Evolutionary conservation across 2,797 vertebrate genomes (phyloP).

Genomic region (Channallabes apus): DNA sequence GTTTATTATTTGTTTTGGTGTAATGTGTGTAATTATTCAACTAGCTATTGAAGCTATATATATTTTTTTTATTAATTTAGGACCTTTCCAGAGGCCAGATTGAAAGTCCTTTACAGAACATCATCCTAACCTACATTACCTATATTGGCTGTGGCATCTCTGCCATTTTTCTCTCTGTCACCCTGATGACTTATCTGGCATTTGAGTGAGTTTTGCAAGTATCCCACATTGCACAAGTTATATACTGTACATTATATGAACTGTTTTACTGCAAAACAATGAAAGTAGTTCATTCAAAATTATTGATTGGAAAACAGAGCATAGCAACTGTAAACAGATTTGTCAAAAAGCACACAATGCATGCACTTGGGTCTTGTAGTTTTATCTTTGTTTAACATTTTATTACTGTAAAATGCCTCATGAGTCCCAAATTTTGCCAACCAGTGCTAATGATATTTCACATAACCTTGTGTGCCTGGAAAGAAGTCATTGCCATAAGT

Average conservation of each 20-base stretch:
- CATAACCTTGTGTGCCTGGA: no score
- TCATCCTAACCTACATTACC: conserved; percentile 89
- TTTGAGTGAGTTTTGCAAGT: conserved; percentile 83
- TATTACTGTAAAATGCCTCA: no score
- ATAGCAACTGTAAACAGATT: no score
- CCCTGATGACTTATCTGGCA: conserved; percentile 90
- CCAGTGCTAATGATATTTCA: no score
- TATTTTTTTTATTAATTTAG: conserved; percentile 64
- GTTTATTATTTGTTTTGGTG: conserved; percentile 46
- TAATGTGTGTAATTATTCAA: not conserved
- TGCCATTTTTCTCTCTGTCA: conserved; percentile 90
- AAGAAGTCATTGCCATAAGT: no score
- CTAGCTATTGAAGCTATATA: not conserved
- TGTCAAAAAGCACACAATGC: no score
- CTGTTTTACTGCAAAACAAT: not conserved
- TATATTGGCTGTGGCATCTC: conserved; percentile 95
- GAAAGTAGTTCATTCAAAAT: no score
- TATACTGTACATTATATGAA: not conserved
- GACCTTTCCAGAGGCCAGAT: conserved; percentile 72
- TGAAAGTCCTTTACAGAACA: conserved; percentile 67
- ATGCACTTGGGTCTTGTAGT: no score
- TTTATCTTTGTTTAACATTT: no score
- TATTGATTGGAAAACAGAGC: no score
- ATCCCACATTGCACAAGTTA: not conserved
- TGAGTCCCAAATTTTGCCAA: no score